Evolutionary conservation across 2,888 invertebrate species (phyloP).

Genomic region (Lasioglossum villosulum): DNA sequence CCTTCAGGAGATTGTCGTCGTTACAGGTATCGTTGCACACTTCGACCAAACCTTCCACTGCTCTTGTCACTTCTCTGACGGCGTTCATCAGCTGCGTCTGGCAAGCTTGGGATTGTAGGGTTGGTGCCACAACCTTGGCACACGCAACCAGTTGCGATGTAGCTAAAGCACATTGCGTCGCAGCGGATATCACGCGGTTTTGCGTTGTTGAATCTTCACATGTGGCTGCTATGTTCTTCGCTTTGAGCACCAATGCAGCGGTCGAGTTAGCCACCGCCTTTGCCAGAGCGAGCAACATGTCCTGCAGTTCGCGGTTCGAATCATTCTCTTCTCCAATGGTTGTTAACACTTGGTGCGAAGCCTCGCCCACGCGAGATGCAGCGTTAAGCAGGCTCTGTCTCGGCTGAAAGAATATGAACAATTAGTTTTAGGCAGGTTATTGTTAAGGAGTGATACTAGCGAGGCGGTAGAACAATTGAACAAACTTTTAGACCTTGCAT

Average conservation of each 20-base stretch:
- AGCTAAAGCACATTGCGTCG: slow-evolving; percentile 98
- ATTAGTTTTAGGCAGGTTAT: not conserved
- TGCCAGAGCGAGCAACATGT: slow-evolving; percentile 96
- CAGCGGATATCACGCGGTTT: slow-evolving; percentile 96
- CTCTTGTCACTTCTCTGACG: slow-evolving; percentile 95
- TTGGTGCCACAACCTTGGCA: slow-evolving; percentile 96
- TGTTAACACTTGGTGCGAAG: slow-evolving; percentile 96
- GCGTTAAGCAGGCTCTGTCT: slow-evolving; percentile 97
- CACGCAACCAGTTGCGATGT: slow-evolving; percentile 99
- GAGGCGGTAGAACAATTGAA: not conserved
- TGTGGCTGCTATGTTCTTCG: slow-evolving; percentile 97
- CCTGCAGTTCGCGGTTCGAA: slow-evolving; percentile 93
- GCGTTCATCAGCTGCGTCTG: slow-evolving; percentile 97
- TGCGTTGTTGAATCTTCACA: slow-evolving; percentile 92
- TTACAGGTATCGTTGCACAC: slow-evolving; percentile 91
- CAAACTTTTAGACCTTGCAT: not conserved
- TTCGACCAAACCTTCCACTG: slow-evolving; percentile 95
- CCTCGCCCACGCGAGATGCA: slow-evolving; percentile 98
- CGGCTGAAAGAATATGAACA: slow-evolving; percentile 86
- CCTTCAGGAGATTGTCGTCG: slow-evolving; percentile 89
- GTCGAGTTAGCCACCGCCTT: slow-evolving; percentile 99
- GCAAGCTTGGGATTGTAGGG: slow-evolving; percentile 92
- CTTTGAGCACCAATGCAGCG: slow-evolving; percentile 97
- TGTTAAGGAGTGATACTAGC: not conserved
- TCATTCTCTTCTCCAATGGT: slow-evolving; percentile 97